Percentiles rank a stretch among this genome's conserved stretches.
Conservation (phyloP, 2,888 invertebrate species). For the Scelioninae gen. 1 region DNA sequence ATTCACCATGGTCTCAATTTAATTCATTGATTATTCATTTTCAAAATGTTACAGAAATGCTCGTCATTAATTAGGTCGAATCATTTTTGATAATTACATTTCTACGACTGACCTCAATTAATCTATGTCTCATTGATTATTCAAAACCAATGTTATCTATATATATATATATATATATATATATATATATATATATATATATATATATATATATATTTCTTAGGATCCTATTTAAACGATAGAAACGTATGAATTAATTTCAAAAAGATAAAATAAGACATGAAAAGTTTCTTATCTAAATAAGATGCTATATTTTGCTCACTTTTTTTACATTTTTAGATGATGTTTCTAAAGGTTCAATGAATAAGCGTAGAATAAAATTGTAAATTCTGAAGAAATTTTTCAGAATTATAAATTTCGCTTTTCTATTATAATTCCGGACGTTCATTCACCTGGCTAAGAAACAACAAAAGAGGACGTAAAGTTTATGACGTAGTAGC, state of each 20-base stretch:
- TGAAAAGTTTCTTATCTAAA: too few relatives aligned
- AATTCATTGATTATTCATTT: conserved; percentile 5
- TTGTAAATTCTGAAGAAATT: conserved; percentile 4
- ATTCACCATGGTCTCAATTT: too few relatives aligned
- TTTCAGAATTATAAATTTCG: not conserved
- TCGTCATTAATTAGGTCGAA: conserved; percentile 38
- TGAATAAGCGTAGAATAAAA: not conserved
- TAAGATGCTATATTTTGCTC: too few relatives aligned
- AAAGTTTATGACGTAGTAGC: conserved; percentile 37
- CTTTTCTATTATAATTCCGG: not conserved
- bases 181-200: too few relatives aligned
- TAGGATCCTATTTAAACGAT: too few relatives aligned
- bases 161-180: not conserved
- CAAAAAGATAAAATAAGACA: too few relatives aligned
- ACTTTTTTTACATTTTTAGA: too few relatives aligned
- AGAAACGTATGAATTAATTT: too few relatives aligned
- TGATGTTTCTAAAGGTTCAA: too few relatives aligned
- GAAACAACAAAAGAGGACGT: conserved; percentile 46
- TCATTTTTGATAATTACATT: conserved; percentile 28
- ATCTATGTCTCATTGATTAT: conserved; percentile 27
- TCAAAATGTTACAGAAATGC: conserved; percentile 28
- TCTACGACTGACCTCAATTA: conserved; percentile 40
- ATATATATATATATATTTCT: too few relatives aligned
- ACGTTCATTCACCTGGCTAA: conserved; percentile 28
- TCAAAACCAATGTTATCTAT: not conserved